Evolutionary conservation across 2,797 vertebrate genomes (phyloP).

Genomic region (Pseudotriccus pelzelni): DNA sequence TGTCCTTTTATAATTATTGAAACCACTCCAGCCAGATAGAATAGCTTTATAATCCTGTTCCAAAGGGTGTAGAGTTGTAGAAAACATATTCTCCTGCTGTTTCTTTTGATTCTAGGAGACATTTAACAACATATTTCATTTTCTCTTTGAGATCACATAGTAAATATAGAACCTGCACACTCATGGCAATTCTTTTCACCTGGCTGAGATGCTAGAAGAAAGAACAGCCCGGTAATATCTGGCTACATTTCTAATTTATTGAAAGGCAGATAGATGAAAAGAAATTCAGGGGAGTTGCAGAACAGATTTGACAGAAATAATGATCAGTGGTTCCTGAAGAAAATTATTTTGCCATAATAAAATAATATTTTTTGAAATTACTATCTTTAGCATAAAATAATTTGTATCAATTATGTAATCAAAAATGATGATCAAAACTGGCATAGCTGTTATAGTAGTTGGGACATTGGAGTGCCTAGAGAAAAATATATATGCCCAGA

Average conservation of each 20-base stretch:
- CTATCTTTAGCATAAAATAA: background rate
- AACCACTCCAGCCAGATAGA: background rate
- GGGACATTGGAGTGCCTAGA: background rate
- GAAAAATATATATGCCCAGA: background rate
- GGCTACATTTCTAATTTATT: background rate
- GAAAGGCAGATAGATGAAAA: background rate
- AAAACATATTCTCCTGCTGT: background rate
- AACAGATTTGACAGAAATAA: background rate
- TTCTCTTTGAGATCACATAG: background rate
- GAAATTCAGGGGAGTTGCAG: background rate
- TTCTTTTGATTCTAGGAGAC: background rate
- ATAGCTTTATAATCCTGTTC: background rate
- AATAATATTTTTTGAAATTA: background rate
- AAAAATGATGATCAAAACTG: background rate
- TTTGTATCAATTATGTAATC: background rate
- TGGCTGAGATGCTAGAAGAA: fast-evolving
- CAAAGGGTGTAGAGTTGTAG: background rate
- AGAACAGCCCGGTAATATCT: background rate
- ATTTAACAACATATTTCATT: background rate
- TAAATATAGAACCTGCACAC: background rate
- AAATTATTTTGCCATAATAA: background rate
- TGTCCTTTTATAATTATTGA: background rate
- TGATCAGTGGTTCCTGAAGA: background rate
- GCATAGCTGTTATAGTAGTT: background rate
- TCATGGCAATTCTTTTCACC: background rate